A percentile compares a stretch with the other conserved stretches of the same genome.
phyloP scores from a whole-genome alignment of 2,888 invertebrate genomes.

The Cremastobaeus sp. region DNA sequence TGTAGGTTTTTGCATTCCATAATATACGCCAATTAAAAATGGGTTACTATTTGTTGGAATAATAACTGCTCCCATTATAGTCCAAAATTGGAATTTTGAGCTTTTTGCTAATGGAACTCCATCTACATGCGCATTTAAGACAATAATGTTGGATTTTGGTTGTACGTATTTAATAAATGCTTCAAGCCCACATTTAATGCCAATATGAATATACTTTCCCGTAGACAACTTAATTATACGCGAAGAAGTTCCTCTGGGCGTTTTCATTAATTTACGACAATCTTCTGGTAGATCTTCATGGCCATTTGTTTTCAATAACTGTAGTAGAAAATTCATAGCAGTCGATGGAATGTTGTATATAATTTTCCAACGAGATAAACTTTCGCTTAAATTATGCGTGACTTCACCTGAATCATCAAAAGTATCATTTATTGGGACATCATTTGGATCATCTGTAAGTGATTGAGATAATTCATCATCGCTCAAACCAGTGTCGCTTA shows the following conservation, averaged over 20 bases:
- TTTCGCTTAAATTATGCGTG: background rate
- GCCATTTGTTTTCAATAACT: background rate
- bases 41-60: background rate
- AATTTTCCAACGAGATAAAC: background rate
- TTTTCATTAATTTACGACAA: background rate
- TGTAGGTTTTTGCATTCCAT: background rate
- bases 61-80: background rate
- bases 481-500: background rate
- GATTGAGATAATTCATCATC: conserved; percentile 6
- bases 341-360: background rate
- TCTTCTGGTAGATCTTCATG: background rate
- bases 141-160: background rate
- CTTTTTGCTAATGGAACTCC: conserved; percentile 10
- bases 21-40: background rate
- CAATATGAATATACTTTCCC: background rate
- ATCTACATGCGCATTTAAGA: conserved; percentile 5
- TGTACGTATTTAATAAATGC: conserved; percentile 1
- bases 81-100: background rate
- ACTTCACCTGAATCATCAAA: background rate
- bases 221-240: background rate
- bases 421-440: no score
- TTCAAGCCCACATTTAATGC: background rate
- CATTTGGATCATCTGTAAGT: background rate
- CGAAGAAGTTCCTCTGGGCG: background rate
- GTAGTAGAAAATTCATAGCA: background rate